Conservation (phyloP, 2,113 vertebrate genomes). For the Sebastes fasciatus region DNA sequence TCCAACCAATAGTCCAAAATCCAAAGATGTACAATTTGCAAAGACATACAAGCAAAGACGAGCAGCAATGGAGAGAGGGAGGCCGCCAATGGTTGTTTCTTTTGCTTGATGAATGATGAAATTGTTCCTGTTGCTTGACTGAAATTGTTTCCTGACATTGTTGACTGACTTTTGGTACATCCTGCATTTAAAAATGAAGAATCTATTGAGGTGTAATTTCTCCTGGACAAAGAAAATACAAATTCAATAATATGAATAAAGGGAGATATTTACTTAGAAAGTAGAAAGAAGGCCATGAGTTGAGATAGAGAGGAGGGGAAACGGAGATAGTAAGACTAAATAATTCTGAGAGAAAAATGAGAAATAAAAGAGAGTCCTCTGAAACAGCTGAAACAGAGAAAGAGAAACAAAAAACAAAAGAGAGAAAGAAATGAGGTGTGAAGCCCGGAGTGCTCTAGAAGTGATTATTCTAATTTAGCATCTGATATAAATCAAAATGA, state of each 20-base stretch:
- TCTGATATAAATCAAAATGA: slow-evolving; percentile 99
- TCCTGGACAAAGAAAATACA: not conserved
- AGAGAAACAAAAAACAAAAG: slow-evolving; percentile 67
- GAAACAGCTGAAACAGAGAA: slow-evolving; percentile 40
- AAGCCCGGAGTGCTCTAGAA: slow-evolving; percentile 91
- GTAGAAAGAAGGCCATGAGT: not conserved
- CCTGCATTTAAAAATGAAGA: no score
- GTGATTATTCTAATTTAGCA: slow-evolving; percentile 99
- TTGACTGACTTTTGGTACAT: no score
- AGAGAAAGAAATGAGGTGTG: slow-evolving; percentile 81
- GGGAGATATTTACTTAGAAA: not conserved
- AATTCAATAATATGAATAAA: not conserved
- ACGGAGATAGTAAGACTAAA: not conserved
- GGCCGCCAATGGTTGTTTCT: no score
- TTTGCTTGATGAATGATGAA: no score
- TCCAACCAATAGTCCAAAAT: no score
- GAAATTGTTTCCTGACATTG: not conserved
- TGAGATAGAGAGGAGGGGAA: not conserved
- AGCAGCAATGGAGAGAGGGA: not conserved
- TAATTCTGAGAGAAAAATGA: not conserved
- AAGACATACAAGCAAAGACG: not conserved
- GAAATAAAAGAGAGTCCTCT: slow-evolving; percentile 3
- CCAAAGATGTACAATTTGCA: no score
- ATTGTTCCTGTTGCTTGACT: not conserved
- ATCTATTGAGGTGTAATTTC: not conserved